Base-by-base conservation (phyloP, 2,797 vertebrate species). In the Ispidina picta region DNA sequence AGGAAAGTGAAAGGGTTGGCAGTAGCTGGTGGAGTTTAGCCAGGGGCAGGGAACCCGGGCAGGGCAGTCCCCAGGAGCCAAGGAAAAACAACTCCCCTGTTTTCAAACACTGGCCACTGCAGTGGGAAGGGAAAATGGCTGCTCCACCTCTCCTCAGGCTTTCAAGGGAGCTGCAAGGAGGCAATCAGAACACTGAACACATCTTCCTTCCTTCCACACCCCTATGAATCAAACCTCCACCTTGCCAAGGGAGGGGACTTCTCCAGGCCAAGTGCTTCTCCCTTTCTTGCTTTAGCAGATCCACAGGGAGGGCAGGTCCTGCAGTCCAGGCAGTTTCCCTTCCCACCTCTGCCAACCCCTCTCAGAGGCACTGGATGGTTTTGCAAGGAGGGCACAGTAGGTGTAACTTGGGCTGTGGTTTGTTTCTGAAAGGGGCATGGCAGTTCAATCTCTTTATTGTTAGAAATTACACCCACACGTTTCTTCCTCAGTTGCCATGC, bases 191-290 rank as follows among this genome's bases (percentile, higher is more conserved):
- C 84, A 77, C 28, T 21, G 43, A 85, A 87, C 6, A 84, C 62
- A 46, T 52, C 43, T 85, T 44, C 41, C 62, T 94, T 96, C 92
- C 88, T 91, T 88, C 90, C 89, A 84, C 94, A 77, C 83, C 91
- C 88, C 0, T 59, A 74, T 89, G 73, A 88, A 94, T 94, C 80
- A 93, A 91, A 80, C 56, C 68, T 83, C 7, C 20, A 33, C 68
- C 86, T 73, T 20, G 68, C 37, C 15, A 2, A 51, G 66, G 54
- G 21, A 89, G 64, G 49, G 29, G 78, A 58, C 68, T 54, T 95
- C 49, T 83, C 31, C 39, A 79, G 82, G n/a, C 33, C 63, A 68
- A 85, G 59, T 14, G n/a, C 64, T 90, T 65, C 78, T 58, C 58
- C 65, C 23, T 44, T 46, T 75, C 46, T 35, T 3, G 1, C 28